These are phyloP conservation scores for Craterocephalus amniculus DNA, from an alignment of 2,797 vertebrate species.

Conservation along the genomic window DNA sequence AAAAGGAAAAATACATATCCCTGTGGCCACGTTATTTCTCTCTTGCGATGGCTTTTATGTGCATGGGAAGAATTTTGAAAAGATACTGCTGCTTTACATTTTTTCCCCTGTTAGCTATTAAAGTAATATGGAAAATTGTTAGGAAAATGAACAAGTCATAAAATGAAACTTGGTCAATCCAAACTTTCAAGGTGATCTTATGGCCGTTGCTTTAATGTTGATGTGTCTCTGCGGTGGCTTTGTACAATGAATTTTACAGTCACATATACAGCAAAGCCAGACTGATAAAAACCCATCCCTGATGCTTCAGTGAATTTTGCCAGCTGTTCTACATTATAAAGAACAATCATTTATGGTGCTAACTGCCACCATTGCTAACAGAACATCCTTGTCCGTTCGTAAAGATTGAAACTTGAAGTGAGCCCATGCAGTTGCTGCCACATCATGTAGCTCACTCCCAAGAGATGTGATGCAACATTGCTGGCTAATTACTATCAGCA, in stretches of 20 bases:
- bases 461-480: conserved; percentile 28
- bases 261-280: conserved; percentile 32
- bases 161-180: conserved; percentile 22
- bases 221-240: conserved; percentile 18
- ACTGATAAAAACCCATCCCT: conserved; percentile 52
- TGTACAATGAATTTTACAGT: conserved; percentile 44
- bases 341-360: conserved; percentile 55
- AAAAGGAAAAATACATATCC: conserved; percentile 41
- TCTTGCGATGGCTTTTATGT: conserved; percentile 54
- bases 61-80: conserved; percentile 54
- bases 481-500: conserved; percentile 40
- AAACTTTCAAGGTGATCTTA: conserved; percentile 52
- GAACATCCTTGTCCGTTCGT: conserved; percentile 65
- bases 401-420: conserved; percentile 39
- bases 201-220: background rate
- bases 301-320: conserved; percentile 55
- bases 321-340: conserved; percentile 69
- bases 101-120: conserved; percentile 48
- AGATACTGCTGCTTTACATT: conserved; percentile 60
- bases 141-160: conserved; percentile 42
- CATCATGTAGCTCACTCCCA: conserved; percentile 42
- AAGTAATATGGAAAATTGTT: conserved; percentile 40
- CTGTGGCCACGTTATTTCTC: conserved; percentile 60
- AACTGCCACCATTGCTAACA: conserved; percentile 44
- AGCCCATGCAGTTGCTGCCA: conserved; percentile 40